phyloP scores from a whole-genome alignment of 2,888 invertebrate species.

The Camptogramma bilineatum region DNA sequence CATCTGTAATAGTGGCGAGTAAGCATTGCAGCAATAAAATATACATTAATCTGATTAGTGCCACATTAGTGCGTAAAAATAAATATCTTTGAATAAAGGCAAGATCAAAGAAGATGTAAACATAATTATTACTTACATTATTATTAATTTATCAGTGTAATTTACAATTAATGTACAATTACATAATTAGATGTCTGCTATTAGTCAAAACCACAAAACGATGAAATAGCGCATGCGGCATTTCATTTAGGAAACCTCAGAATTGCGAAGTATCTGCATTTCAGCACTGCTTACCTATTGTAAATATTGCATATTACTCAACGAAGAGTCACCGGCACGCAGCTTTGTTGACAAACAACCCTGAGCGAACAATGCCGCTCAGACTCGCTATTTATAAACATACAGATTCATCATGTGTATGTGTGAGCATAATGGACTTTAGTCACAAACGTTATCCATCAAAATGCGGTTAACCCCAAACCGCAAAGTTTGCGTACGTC shows the following conservation, averaged over 20 bases:
- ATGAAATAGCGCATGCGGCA: slow-evolving; percentile 5
- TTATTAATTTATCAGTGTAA: not conserved
- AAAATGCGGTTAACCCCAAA: slow-evolving; percentile 6
- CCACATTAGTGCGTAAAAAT: too few relatives aligned
- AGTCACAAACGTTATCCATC: slow-evolving; percentile 13
- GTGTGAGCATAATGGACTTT: slow-evolving; percentile 2
- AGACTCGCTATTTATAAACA: slow-evolving; percentile 22
- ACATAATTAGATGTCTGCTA: not conserved
- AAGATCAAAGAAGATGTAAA: too few relatives aligned
- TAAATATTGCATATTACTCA: slow-evolving; percentile 14
- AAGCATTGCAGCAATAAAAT: too few relatives aligned
- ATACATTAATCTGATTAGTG: too few relatives aligned
- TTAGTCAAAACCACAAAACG: slow-evolving; percentile 12
- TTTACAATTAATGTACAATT: not conserved
- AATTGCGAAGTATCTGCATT: not conserved
- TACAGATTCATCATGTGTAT: slow-evolving; percentile 14
- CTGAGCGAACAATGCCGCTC: slow-evolving; percentile 18
- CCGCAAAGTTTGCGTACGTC: slow-evolving; percentile 14
- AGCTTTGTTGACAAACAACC: slow-evolving; percentile 36
- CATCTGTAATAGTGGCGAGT: too few relatives aligned
- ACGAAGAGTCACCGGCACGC: slow-evolving; percentile 17
- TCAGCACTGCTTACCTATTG: slow-evolving; percentile 2
- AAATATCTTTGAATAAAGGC: too few relatives aligned
- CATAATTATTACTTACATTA: too few relatives aligned
- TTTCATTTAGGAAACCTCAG: slow-evolving; percentile 8